Conservation (phyloP, 1,140 invertebrate species). For the Stegodyphus dumicola region DNA sequence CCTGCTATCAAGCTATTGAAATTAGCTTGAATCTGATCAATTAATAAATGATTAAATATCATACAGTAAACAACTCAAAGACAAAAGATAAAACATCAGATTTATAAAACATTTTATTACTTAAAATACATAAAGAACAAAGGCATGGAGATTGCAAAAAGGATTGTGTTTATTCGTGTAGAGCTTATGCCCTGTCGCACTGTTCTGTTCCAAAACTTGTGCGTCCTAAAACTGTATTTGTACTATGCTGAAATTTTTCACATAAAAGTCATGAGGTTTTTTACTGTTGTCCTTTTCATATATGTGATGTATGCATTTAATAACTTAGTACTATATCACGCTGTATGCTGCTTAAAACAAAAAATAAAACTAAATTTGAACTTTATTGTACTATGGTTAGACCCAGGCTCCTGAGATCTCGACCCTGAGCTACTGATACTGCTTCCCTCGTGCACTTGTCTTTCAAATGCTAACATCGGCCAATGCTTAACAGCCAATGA, state of each 20-base stretch:
- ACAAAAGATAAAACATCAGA: background rate
- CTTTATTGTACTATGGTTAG: constrained; percentile 44
- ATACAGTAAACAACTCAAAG: no score
- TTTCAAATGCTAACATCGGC: no score
- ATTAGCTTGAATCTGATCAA: no score
- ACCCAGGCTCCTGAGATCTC: constrained; percentile 25
- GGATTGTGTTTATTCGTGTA: constrained; percentile 35
- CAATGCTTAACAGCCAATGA: no score
- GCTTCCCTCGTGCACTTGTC: no score
- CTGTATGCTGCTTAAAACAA: background rate
- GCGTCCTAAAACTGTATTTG: constrained; percentile 47
- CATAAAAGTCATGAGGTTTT: constrained; percentile 10
- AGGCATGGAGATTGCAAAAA: constrained; percentile 53
- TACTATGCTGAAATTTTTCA: constrained; percentile 44
- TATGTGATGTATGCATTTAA: background rate
- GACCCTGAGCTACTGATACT: background rate
- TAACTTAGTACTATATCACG: constrained; percentile 11
- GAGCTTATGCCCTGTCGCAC: constrained; percentile 3
- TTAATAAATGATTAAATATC: no score
- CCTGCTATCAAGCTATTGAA: no score
- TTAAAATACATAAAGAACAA: constrained; percentile 61
- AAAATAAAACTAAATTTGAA: constrained; percentile 19
- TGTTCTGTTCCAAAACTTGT: constrained; percentile 37
- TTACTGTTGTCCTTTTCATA: constrained; percentile 8
- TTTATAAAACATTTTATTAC: constrained; percentile 53